Conservation (phyloP, 2,888 invertebrate species). For the Eumerus sabulonum region DNA sequence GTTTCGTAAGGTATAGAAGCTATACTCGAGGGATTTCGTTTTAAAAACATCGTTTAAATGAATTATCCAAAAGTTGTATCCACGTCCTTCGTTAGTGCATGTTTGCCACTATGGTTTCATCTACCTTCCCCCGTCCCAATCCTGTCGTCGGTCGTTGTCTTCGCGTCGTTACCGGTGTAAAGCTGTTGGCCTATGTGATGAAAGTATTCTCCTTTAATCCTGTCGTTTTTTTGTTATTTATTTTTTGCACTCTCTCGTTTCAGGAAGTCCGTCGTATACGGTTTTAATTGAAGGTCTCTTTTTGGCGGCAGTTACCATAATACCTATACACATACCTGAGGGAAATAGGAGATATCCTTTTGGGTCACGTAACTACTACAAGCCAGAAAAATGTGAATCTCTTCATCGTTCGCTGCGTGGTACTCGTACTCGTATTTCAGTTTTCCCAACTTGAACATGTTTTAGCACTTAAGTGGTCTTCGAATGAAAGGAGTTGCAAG, state of each 20-base stretch:
- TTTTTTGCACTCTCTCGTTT: constrained; percentile 2
- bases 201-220: constrained; percentile 54
- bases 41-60: constrained; percentile 55
- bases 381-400: constrained; percentile 19
- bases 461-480: constrained; percentile 60
- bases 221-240: constrained; percentile 16
- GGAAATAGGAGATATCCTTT: constrained; percentile 28
- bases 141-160: no score
- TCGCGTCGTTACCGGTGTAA: neutral
- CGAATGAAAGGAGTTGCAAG: constrained; percentile 36
- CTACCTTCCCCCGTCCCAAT: no score
- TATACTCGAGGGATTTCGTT: constrained; percentile 22
- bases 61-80: constrained; percentile 50
- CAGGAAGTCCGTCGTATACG: constrained; percentile 2
- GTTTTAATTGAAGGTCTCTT: constrained; percentile 59
- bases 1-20: neutral
- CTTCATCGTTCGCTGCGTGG: constrained; percentile 9
- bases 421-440: constrained; percentile 37
- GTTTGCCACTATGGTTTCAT: neutral
- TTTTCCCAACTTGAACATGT: constrained; percentile 63
- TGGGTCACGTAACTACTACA: constrained; percentile 57
- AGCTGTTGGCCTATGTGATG: constrained; percentile 2
- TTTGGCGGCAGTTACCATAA: constrained; percentile 3
- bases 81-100: constrained; percentile 32
- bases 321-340: constrained; percentile 49